Base-by-base conservation (phyloP, 1,140 invertebrate genomes). In the Cyclargus thomasi region DNA sequence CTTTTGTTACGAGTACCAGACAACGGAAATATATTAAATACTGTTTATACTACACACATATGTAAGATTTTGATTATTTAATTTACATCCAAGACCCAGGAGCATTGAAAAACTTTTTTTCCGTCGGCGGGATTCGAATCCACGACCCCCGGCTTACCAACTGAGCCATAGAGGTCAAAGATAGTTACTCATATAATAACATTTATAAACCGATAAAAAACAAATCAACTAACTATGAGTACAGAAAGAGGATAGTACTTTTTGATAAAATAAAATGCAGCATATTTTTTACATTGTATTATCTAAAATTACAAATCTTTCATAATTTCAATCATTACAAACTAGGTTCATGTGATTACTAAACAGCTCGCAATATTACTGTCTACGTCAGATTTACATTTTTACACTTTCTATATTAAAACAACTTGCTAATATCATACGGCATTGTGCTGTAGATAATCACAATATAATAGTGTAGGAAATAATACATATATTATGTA, bases 221-320 rank as follows among this genome's bases (percentile, higher is more conserved):
- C n/a, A n/a, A n/a, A n/a, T n/a, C n/a, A n/a, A n/a, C n/a, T n/a
- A 29, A 29, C 1, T 29, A 29, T 29, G 29, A 7, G 29, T 29
- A 29, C 29, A 29, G 2, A 5, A 29, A 29, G 5, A 29, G 29
- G 4, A 11, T 47, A 47, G 10, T 4, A 11, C 39, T 47, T 2
- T 8, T 47, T 11, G 10, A 16, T 47, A 47, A 47, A 47, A 20
- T 10, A 62, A 74, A 81, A 78, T 67, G 20, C 17, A 53, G 17
- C 64, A 65, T 75, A 73, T 77, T 80, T 69, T 78, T 82, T 75
- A 69, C 70, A 70, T 75, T 65, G 55, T 84, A 87, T 84, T 85
- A 82, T 87, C 86, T 89, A 89, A 88, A 88, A 85, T 89, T 89
- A 89, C 85, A 89, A 89, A 89, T 86, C 82, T 85, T 86, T 84